Base-by-base conservation (phyloP, 2,113 vertebrate genomes). In the Malurus cyaneus region DNA sequence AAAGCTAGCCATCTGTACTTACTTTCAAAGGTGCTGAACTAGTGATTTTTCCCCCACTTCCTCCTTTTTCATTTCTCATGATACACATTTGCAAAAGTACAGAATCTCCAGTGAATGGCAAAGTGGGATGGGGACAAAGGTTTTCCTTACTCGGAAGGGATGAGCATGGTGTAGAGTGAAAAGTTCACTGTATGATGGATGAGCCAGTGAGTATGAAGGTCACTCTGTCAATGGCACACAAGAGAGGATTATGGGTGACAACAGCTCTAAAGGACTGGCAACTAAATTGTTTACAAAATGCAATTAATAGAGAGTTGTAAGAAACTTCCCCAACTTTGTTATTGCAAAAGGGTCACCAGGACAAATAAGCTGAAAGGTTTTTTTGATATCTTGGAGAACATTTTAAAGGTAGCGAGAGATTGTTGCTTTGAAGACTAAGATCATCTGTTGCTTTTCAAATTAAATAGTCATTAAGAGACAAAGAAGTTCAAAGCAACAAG, bases 141-240 rank as follows among this genome's bases (percentile, higher is more conserved):
- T 98, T 99, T 98, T 71, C 95, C 97, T 97, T 97, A 97, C 97
- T 97, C 94, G 83, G 96, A 97, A 98, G 97, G 98, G 96, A 96
- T 96, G 97, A 98, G 97, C 95, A 36, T 94, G 95, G 97, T 96
- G 96, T 89, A 93, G 97, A 98, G 97, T 98, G 98, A 98, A 98
- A 98, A 99, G 98, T 99, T 99, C 99, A 99, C 98, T 97, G 97
- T 98, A 98, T 99, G 99, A 99, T 99, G 98, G 99, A 99, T 99
- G 98, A 98, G 98, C 95, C 92, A 82, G 93, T 92, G 88, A 78
- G 95, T 96, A 97, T 98, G 98, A 99, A 99, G 99, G 99, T 99
- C 99, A 99, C 92, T 93, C 98, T 97, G 97, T 98, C 97, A 98
- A 94, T 98, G 97, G 98, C 97, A 98, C 98, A 98, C 98, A 98